Percentiles rank a stretch among this genome's conserved stretches.
phyloP scores from a whole-genome alignment of 2,888 invertebrate species.

The Eristalis arbustorum region DNA sequence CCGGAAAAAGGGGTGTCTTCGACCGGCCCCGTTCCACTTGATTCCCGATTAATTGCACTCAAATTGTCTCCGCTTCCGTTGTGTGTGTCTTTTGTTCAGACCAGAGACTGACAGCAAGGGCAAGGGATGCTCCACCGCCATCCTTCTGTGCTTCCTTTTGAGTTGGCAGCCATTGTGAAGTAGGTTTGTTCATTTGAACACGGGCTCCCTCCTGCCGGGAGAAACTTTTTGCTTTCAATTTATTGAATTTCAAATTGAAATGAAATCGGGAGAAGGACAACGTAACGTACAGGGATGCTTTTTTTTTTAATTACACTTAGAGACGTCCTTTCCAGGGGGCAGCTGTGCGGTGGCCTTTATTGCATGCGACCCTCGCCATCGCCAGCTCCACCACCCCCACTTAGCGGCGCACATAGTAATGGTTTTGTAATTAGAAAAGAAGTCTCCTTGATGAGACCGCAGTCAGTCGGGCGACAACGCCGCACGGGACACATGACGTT shows the following conservation, averaged over 20 bases:
- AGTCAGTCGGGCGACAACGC: neutral
- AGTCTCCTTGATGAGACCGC: conserved; percentile 8
- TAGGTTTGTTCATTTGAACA: conserved; percentile 55
- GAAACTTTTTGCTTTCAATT: conserved; percentile 49
- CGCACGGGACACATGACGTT: neutral
- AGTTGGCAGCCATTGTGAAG: conserved; percentile 24
- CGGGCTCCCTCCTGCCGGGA: conserved; percentile 5
- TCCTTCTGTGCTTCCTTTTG: conserved; percentile 17
- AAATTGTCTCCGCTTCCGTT: conserved; percentile 52
- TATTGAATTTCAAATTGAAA: conserved; percentile 62
- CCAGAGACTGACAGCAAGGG: neutral
- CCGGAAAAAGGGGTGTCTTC: conserved; percentile 28
- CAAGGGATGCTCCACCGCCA: neutral
- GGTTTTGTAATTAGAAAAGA: conserved; percentile 48
- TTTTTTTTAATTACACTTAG: conserved; percentile 61
- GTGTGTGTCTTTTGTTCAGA: conserved; percentile 23
- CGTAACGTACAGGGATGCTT: neutral
- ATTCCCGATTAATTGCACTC: conserved; percentile 64
- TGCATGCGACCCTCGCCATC: neutral
- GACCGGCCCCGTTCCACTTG: conserved; percentile 3
- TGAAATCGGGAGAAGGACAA: conserved; percentile 25
- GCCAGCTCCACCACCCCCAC: neutral
- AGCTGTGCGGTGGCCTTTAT: conserved; percentile 26
- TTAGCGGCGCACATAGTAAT: conserved; percentile 9
- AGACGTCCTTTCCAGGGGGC: conserved; percentile 18